Percentiles rank a stretch among this genome's conserved stretches.
Evolutionary conservation across 2,888 invertebrate genomes (phyloP).

Genomic region (Cheilosia vernalis): DNA sequence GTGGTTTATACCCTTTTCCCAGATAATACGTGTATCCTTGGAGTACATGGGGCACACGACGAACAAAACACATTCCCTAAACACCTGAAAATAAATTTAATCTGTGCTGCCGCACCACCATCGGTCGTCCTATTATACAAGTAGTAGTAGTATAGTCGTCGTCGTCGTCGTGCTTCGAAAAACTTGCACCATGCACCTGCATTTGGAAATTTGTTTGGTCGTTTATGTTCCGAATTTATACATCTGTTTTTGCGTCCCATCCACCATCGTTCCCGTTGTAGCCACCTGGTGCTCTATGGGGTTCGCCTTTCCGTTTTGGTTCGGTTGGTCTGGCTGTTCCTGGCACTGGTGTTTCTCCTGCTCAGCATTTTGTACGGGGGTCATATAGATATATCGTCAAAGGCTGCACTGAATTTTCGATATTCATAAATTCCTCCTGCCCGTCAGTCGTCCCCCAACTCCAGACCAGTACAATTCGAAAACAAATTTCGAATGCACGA

Average conservation of each 20-base stretch:
- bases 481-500: conserved; percentile 73
- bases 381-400: conserved; percentile 60
- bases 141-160: conserved; percentile 12
- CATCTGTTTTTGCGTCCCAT: conserved; percentile 64
- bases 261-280: conserved; percentile 21
- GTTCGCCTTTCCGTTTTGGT: conserved; percentile 57
- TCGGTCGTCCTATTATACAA: background rate
- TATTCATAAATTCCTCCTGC: conserved; percentile 73
- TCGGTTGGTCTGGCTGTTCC: conserved; percentile 45
- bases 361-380: conserved; percentile 58
- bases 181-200: conserved; percentile 72
- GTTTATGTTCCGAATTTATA: conserved; percentile 73
- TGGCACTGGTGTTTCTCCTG: conserved; percentile 22
- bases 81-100: conserved; percentile 78
- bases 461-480: conserved; percentile 33
- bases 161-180: conserved; percentile 59
- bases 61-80: conserved; percentile 76
- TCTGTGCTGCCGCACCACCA: conserved; percentile 73
- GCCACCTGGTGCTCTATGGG: background rate
- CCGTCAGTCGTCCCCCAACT: background rate
- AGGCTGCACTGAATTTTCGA: conserved; percentile 69
- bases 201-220: conserved; percentile 74
- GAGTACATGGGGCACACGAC: conserved; percentile 63
- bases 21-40: conserved; percentile 67
- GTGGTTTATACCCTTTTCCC: conserved; percentile 22